A percentile compares a stretch with the other conserved stretches of the same genome.
Evolutionary conservation across 2,113 vertebrate species (phyloP).

Genomic region (Urocolius indicus): DNA sequence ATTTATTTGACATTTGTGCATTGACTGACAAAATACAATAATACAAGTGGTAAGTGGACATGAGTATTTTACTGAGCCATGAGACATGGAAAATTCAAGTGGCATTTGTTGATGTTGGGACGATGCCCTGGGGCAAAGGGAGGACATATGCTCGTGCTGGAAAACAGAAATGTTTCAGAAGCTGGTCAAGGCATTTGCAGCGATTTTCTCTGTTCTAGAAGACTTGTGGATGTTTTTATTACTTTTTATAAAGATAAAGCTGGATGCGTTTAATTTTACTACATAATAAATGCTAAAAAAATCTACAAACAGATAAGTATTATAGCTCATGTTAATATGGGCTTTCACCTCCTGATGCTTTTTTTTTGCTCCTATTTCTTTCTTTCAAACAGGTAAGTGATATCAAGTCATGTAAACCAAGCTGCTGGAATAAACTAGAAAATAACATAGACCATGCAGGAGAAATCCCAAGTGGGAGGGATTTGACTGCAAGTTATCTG

Average conservation of each 20-base stretch:
- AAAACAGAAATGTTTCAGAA: not conserved
- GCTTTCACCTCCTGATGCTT: constrained; percentile 24
- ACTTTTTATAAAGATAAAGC: not conserved
- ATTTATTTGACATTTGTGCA: not conserved
- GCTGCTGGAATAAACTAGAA: constrained; percentile 55
- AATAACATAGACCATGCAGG: constrained; percentile 39
- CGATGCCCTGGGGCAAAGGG: not conserved
- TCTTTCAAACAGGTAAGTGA: constrained; percentile 48
- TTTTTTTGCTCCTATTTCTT: constrained; percentile 29
- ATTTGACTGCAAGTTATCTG: constrained; percentile 56
- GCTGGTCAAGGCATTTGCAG: not conserved
- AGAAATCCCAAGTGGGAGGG: constrained; percentile 29
- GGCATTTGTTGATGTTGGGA: not conserved
- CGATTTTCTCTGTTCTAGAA: not conserved
- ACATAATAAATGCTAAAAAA: not conserved
- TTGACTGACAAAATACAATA: not conserved
- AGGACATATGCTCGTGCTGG: not conserved
- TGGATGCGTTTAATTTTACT: not conserved
- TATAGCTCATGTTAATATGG: not conserved
- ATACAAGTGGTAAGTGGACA: not conserved
- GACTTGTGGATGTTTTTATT: not conserved
- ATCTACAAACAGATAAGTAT: not conserved
- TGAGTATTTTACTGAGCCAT: not conserved
- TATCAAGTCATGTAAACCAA: constrained; percentile 58
- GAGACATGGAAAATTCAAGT: not conserved